Evolutionary conservation across 2,797 vertebrate genomes (phyloP), one percentile per base, ranked within the genome.

Genomic region (Acrossocheilus wenchowensis): DNA sequence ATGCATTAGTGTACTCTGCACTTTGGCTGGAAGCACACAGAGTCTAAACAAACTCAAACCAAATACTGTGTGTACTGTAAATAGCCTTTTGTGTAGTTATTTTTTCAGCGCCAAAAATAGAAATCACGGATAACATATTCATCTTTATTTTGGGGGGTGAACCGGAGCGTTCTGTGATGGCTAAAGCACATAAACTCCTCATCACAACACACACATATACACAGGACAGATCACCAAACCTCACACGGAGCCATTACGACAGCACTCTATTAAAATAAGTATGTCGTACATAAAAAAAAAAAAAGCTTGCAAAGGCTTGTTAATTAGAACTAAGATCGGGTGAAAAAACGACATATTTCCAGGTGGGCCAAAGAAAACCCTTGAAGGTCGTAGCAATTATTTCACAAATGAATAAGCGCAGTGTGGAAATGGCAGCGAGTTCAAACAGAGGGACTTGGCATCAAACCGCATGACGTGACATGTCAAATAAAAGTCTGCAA

Each of bases 401-500:
- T 88, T 90, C 87, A 91, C 90, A 93, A 91, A 90, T 94, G 93
- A 94, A 93, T 92, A 84, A 90, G 90, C 86, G 88, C 92, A 92
- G 92, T 92, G 91, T 93, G 88, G 92, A 89, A 86, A 88, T 84
- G 90, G 91, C 91, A 90, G 1, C 0, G 86, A 92, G 92, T 92
- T 94, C 92, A 93, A 93, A 93, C 92, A 26, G 78, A 89, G 90
- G 91, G 69, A 87, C 89, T 86, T 93, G 94, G 92, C 92, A 86
- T 75, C 43, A 34, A 21, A 15, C 79, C 6, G 86, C 72, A 93
- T 94, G 93, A 94, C 91, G 92, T 91, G 90, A 93, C 92, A 87
- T 80, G 89, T 94, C 94, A 93, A 94, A 93, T 94, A 93, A 93
- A 94, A 89, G 93, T 94, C 93, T 90, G 87, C 90, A 87, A 85